Evolutionary conservation across 2,113 vertebrate genomes (phyloP).

Genomic region (Aptenodytes forsteri): DNA sequence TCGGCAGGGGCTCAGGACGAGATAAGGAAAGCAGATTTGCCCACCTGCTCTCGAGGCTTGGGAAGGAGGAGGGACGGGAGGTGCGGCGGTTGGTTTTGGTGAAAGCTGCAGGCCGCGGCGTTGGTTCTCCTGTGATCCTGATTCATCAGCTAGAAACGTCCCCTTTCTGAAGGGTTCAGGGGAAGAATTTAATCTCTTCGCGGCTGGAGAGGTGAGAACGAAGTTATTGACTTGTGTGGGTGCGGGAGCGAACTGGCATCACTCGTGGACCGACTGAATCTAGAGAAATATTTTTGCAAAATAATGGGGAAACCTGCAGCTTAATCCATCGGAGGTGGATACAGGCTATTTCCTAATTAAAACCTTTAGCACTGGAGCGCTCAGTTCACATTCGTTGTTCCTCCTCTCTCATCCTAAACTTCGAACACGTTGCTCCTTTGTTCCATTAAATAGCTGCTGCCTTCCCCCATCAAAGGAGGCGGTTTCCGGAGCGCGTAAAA

Average conservation of each 20-base stretch:
- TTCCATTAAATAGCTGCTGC: not conserved
- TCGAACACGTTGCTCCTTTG: accelerated
- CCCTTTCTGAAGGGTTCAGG: not conserved
- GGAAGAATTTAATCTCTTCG: not conserved
- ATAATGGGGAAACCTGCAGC: not conserved
- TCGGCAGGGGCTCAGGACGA: accelerated
- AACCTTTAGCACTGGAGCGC: not conserved
- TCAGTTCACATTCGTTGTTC: accelerated
- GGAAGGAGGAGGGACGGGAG: not conserved
- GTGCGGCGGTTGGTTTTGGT: accelerated
- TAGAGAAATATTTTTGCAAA: not conserved
- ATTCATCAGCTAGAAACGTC: accelerated
- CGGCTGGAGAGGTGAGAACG: not conserved
- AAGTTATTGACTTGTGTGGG: not conserved
- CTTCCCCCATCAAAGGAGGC: not conserved
- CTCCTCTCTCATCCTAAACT: not conserved
- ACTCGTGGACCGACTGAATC: not conserved
- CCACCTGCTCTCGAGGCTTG: accelerated
- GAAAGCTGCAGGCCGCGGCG: accelerated
- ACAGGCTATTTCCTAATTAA: not conserved
- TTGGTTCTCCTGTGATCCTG: too few relatives aligned
- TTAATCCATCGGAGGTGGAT: accelerated
- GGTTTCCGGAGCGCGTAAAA: accelerated
- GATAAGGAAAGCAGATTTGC: not conserved
- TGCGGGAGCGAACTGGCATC: not conserved